A percentile compares a stretch with the other conserved stretches of the same genome.
phyloP scores from a whole-genome alignment of 2,888 invertebrate genomes.

The Pomacea canaliculata region DNA sequence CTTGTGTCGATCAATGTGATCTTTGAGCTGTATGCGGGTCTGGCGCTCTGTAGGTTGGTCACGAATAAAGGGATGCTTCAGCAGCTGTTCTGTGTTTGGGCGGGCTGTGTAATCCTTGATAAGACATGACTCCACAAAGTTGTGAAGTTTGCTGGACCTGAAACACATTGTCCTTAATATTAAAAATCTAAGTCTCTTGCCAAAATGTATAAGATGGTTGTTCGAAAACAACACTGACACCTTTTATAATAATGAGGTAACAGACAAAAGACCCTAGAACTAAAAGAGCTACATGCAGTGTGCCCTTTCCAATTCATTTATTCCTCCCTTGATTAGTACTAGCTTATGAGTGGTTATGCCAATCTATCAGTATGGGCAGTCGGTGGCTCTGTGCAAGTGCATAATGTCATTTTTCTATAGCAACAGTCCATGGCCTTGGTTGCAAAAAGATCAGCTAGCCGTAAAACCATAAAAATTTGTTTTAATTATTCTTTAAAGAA shows the following conservation, averaged over 20 bases:
- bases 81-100: conserved; percentile 96
- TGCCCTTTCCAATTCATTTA: too few relatives aligned
- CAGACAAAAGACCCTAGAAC: background rate
- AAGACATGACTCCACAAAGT: conserved; percentile 97
- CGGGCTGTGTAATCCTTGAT: conserved; percentile 99
- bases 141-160: conserved; percentile 81
- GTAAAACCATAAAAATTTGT: too few relatives aligned
- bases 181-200: too few relatives aligned
- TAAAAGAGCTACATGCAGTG: too few relatives aligned
- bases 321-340: too few relatives aligned
- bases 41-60: conserved; percentile 99
- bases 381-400: background rate
- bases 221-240: background rate
- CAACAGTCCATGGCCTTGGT: too few relatives aligned
- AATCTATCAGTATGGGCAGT: too few relatives aligned
- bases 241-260: background rate
- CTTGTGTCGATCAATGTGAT: conserved; percentile 90
- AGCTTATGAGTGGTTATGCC: too few relatives aligned
- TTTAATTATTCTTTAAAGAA: background rate
- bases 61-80: conserved; percentile 97
- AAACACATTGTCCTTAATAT: too few relatives aligned
- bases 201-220: background rate
- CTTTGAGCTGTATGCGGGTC: conserved; percentile 97
- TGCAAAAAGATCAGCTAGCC: too few relatives aligned
- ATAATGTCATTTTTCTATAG: too few relatives aligned